A percentile compares a stretch with the other conserved stretches of the same genome.
phyloP scores from a whole-genome alignment of 2,113 vertebrate species.

The Fukomys damarensis region DNA sequence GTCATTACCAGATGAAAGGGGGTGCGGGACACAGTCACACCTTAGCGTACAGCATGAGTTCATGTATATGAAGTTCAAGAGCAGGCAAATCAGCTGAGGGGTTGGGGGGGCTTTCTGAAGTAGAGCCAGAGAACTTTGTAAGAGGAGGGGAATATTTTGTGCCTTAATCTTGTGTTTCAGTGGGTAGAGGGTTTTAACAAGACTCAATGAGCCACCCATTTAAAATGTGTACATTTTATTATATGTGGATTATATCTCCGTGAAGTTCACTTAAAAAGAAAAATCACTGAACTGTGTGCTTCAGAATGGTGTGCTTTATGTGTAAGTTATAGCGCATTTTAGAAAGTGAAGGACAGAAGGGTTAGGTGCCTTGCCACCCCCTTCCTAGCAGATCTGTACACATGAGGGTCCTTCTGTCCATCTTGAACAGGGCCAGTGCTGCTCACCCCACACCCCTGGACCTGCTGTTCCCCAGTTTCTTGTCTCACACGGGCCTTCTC shows the following conservation, averaged over 20 bases:
- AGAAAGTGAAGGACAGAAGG: not conserved
- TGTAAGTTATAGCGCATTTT: not conserved
- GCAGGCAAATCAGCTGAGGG: not conserved
- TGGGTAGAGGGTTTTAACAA: not conserved
- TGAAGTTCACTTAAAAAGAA: conserved; percentile 38
- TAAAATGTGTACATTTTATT: not conserved
- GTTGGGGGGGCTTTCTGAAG: not conserved
- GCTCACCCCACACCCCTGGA: fast-evolving
- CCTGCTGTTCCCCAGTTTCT: not conserved
- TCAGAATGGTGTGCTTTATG: not conserved
- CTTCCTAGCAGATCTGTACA: not conserved
- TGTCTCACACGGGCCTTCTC: not conserved
- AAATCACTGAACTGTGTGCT: not conserved
- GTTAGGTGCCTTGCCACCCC: not conserved
- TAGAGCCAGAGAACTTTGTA: not conserved
- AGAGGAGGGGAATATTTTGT: not conserved
- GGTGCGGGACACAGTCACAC: not conserved
- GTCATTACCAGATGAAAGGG: not conserved
- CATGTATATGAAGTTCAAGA: not conserved
- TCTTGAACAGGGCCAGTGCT: not conserved
- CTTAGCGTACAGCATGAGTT: not conserved
- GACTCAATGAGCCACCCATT: not conserved
- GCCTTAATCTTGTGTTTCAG: not conserved
- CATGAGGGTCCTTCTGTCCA: fast-evolving
- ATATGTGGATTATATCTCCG: not conserved